A percentile compares a stretch with the other conserved stretches of the same genome.
phyloP scores from a whole-genome alignment of 1,140 invertebrate species.

The Temnothorax longispinosus region DNA sequence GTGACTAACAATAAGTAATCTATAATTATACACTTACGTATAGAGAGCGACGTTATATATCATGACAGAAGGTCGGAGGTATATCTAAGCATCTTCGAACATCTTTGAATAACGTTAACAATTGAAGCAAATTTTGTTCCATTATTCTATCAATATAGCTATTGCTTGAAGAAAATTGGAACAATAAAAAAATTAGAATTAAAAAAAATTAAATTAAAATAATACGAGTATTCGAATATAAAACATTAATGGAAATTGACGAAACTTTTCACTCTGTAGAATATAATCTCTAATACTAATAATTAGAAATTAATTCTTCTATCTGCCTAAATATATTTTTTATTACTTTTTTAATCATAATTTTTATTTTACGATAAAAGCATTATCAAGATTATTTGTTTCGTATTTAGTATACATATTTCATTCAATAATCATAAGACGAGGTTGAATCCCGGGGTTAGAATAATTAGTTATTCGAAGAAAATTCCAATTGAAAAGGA shows the following conservation, averaged over 20 bases:
- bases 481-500: not conserved
- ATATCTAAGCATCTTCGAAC: not conserved
- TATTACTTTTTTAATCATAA: not conserved
- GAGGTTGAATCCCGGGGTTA: not conserved
- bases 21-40: conserved; percentile 12
- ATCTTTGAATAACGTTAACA: not conserved
- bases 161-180: not conserved
- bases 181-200: not conserved
- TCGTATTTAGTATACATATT: not conserved
- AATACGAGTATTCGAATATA: not conserved
- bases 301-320: not conserved
- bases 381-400: not conserved
- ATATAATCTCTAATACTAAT: not conserved
- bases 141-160: not conserved
- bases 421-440: not conserved
- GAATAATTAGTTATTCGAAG: not conserved
- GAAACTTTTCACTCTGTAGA: not conserved
- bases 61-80: not conserved
- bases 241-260: not conserved
- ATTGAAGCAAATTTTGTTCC: not conserved
- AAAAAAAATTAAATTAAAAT: not conserved
- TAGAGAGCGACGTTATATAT: not conserved
- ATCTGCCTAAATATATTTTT: not conserved
- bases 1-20: conserved; percentile 12
- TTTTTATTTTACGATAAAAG: not conserved